These are phyloP conservation scores for Ochotona curzoniae DNA, from an alignment of 2,113 vertebrate species.

Conservation along the genomic window DNA sequence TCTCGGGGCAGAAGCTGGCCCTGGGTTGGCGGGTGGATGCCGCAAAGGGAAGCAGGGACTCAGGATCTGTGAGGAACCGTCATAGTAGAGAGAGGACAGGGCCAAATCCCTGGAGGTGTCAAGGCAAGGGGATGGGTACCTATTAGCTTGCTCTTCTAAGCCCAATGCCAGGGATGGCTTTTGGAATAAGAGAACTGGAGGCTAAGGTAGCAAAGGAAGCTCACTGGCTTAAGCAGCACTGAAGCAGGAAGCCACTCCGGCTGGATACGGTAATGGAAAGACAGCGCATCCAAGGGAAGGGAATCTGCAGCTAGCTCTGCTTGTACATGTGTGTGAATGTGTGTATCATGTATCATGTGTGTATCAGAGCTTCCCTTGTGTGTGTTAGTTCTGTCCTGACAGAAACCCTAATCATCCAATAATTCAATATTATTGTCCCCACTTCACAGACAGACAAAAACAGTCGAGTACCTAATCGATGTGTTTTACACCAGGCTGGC, in stretches of 20 bases:
- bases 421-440: background rate
- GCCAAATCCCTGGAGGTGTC: background rate
- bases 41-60: background rate
- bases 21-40: background rate
- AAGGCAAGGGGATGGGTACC: background rate
- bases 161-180: background rate
- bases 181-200: background rate
- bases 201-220: background rate
- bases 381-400: background rate
- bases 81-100: rapidly evolving
- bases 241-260: background rate
- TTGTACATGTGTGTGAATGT: rapidly evolving
- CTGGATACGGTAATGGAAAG: background rate
- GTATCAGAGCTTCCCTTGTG: background rate
- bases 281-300: too few species aligned
- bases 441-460: background rate
- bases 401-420: background rate
- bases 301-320: rapidly evolving
- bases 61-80: background rate
- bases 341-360: background rate
- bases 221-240: background rate
- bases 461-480: background rate
- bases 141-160: background rate
- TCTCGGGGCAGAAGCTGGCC: background rate
- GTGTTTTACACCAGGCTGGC: background rate